Conservation (phyloP, 2,888 invertebrate genomes). For the Dryocosmus kuriphilus region DNA sequence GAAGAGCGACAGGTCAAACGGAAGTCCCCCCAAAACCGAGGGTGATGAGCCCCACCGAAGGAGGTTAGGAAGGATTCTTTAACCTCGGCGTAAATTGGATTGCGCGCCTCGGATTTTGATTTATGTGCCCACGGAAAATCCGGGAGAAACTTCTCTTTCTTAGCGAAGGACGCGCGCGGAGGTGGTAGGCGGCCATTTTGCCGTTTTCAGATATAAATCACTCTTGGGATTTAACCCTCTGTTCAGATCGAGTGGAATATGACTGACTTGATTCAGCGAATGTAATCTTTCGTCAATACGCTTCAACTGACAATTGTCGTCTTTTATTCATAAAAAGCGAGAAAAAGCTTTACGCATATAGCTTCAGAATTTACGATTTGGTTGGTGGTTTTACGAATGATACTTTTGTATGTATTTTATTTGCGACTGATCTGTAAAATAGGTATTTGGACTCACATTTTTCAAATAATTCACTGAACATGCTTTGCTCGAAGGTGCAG, state of each 20-base stretch:
- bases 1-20: constrained; percentile 47
- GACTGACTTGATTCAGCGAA: background rate
- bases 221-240: background rate
- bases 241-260: background rate
- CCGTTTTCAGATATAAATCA: constrained; percentile 37
- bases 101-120: constrained; percentile 66
- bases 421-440: background rate
- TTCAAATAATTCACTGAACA: background rate
- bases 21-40: constrained; percentile 47
- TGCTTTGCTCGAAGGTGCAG: background rate
- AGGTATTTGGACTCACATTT: background rate
- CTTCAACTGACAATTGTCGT: background rate
- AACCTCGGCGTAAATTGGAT: constrained; percentile 68
- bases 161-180: background rate
- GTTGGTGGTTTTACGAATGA: background rate
- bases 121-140: constrained; percentile 62
- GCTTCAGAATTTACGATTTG: background rate
- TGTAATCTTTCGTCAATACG: background rate
- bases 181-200: constrained; percentile 38
- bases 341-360: no score
- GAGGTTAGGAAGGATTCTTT: constrained; percentile 62
- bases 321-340: background rate
- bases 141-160: constrained; percentile 35
- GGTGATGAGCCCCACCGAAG: constrained; percentile 49
- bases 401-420: no score